A percentile compares a stretch with the other conserved stretches of the same genome.
These are phyloP conservation scores for Lacerta agilis DNA, from an alignment of 2,797 vertebrate genomes.

Conservation along the genomic window DNA sequence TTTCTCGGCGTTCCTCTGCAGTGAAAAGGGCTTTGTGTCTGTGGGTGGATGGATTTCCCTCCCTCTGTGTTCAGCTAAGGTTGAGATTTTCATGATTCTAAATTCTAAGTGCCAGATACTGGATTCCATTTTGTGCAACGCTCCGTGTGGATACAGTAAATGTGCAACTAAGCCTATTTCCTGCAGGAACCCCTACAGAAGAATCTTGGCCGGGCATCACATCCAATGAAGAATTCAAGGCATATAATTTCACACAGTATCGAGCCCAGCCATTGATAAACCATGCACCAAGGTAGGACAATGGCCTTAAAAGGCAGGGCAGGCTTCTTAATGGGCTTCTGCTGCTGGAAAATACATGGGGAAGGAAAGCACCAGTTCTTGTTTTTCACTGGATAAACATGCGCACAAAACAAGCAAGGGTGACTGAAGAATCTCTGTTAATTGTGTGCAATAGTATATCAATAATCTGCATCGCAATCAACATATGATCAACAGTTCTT, in stretches of 20 bases:
- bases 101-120: not conserved
- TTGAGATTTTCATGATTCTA: not conserved
- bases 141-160: not conserved
- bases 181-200: slow-evolving; percentile 90
- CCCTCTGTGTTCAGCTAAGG: not conserved
- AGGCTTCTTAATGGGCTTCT: rapidly evolving
- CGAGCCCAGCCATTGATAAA: slow-evolving; percentile 86
- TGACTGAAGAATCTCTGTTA: not conserved
- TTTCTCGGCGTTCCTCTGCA: not conserved
- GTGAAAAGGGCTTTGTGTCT: not conserved
- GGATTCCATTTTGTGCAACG: not conserved
- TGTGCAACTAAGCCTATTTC: not conserved
- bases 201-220: slow-evolving; percentile 91
- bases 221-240: slow-evolving; percentile 87
- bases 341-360: not conserved
- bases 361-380: not conserved
- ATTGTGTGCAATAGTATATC: not conserved
- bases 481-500: not conserved
- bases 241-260: slow-evolving; percentile 87
- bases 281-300: slow-evolving; percentile 88
- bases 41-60: not conserved
- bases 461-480: not conserved
- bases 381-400: not conserved
- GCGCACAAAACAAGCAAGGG: not conserved
- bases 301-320: not conserved